Evolutionary conservation across 2,888 invertebrate species (phyloP), one percentile per base, ranked within the genome.

Genomic region (Napeogenes inachia): DNA sequence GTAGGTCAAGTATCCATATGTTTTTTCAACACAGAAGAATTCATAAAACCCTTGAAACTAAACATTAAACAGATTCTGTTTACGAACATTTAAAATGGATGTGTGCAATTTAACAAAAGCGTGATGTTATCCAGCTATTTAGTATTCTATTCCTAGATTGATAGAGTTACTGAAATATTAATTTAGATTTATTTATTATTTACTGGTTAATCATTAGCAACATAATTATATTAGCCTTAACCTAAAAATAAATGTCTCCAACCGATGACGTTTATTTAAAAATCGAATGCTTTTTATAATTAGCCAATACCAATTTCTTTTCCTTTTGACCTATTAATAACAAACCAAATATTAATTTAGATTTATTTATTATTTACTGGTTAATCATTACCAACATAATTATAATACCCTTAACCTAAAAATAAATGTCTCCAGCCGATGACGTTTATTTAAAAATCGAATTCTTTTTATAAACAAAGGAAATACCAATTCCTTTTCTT

Each of bases 291-390:
- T 10, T 42, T 10, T 42, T 42, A 42, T 10, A 42, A 1, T 6
- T 8, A 1, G 38, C 38, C 4, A 59, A 35, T 33, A 53, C 21
- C 38, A 47, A 47, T 32, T 30, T 32, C 33, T 38, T 58, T 56
- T 50, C 38, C 38, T 32, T 46, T 38, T 32, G 45, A n/a, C 10
- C 53, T 42, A 42, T 5, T n/a, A 54, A 55, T 62, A 61, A 62
- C n/a, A 45, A 55, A 67, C 64, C 61, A 67, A 64, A 57, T 35
- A 42, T 54, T 32, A 68, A 64, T 63, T 61, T 55, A 35, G 35
- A 35, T 5, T 42, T 42, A 42, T 42, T 42, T 60, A 45, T 46
- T 13, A 21, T 38, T 59, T 54, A 33, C 12, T 45, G 30, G 13
- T 5, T 12, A 30, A 35, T 12, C 35, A 2, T 46, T 58, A 58